Conservation (phyloP, 2,113 vertebrate species). For the Oncorhynchus tshawytscha region DNA sequence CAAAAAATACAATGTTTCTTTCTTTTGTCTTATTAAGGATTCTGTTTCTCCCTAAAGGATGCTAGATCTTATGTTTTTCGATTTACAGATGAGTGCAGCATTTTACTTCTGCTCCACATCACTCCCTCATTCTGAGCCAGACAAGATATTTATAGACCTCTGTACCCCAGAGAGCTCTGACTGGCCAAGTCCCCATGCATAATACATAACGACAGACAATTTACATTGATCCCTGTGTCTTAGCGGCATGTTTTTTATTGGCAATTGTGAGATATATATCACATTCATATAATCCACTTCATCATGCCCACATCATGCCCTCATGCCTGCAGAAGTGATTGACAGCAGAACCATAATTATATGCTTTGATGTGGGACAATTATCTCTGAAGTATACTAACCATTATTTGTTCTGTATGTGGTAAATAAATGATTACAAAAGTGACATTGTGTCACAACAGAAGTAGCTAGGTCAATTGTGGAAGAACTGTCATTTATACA, state of each 20-base stretch:
- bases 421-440: too few species aligned
- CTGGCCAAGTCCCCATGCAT: conserved; percentile 22
- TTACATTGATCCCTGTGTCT: conserved; percentile 12
- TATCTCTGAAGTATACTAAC: neutral
- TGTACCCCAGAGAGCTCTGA: conserved; percentile 31
- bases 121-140: conserved; percentile 37
- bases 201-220: conserved; percentile 19
- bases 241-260: neutral
- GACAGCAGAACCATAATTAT: neutral
- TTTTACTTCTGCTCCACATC: conserved; percentile 17
- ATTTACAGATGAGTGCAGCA: conserved; percentile 1
- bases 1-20: too few species aligned
- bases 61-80: neutral
- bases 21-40: neutral
- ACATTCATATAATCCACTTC: neutral
- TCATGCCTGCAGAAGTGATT: too few species aligned
- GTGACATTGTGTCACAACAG: too few species aligned
- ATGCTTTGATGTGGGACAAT: neutral
- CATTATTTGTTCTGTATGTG: neutral
- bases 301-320: too few species aligned
- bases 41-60: neutral
- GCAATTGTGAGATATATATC: conserved; percentile 10
- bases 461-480: too few species aligned
- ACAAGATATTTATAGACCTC: conserved; percentile 51
- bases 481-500: conserved; percentile 35